Evolutionary conservation across 2,797 vertebrate genomes (phyloP).

Genomic region (Ctenopoma multispine): DNA sequence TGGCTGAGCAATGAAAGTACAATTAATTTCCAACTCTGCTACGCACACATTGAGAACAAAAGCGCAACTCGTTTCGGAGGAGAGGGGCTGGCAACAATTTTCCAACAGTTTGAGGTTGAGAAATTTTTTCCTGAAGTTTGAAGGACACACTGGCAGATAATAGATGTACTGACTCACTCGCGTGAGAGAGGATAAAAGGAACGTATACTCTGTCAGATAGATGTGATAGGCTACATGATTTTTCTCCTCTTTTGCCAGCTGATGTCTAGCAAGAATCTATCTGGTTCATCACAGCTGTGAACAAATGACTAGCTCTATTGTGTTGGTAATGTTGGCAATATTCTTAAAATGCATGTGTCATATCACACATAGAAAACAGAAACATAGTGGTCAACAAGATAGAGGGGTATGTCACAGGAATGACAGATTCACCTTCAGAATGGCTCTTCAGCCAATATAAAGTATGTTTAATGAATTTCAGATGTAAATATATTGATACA

Average conservation of each 20-base stretch:
- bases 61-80: slow-evolving; percentile 36
- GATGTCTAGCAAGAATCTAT: slow-evolving; percentile 1
- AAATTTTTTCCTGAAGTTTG: slow-evolving; percentile 54
- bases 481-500: not conserved
- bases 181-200: slow-evolving; percentile 35
- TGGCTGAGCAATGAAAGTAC: slow-evolving; percentile 66
- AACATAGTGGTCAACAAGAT: not conserved
- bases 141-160: slow-evolving; percentile 60
- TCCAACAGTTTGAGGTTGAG: slow-evolving; percentile 47
- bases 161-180: slow-evolving; percentile 41
- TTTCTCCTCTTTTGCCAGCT: not conserved
- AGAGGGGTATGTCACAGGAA: not conserved
- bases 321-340: not conserved
- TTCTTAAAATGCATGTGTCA: not conserved
- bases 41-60: slow-evolving; percentile 67
- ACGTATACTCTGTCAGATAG: slow-evolving; percentile 16
- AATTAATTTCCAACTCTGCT: slow-evolving; percentile 73
- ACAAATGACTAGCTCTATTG: not conserved
- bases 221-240: slow-evolving; percentile 5
- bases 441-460: slow-evolving; percentile 3
- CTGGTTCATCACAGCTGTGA: slow-evolving; percentile 31
- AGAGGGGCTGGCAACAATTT: slow-evolving; percentile 54
- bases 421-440: not conserved
- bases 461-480: not conserved
- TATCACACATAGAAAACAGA: not conserved